Conservation (phyloP, 2,888 invertebrate species). For the Cantharis rustica region DNA sequence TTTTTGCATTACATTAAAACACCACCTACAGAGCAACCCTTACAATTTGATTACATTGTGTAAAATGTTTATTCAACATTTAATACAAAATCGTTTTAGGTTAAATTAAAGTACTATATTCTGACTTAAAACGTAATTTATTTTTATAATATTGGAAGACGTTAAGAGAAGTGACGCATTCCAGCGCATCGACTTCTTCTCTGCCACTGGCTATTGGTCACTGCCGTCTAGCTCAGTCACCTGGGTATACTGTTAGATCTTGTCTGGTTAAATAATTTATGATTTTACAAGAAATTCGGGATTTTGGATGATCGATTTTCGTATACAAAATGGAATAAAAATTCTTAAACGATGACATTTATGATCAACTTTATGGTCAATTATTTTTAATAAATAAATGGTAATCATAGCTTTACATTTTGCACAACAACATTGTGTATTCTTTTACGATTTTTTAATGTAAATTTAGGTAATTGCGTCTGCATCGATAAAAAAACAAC, state of each 20-base stretch:
- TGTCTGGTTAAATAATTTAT: slow-evolving; percentile 27
- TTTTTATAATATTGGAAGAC: background rate
- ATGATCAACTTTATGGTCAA: background rate
- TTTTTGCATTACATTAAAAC: background rate
- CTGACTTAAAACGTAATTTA: background rate
- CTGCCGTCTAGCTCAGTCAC: slow-evolving; percentile 25
- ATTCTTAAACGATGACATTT: background rate
- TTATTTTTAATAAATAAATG: background rate
- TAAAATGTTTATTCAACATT: background rate
- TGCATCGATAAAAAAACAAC: background rate
- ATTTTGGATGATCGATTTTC: slow-evolving; percentile 1
- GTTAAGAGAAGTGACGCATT: slow-evolving; percentile 17
- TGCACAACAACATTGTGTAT: background rate
- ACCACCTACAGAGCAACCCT: background rate
- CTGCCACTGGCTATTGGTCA: slow-evolving; percentile 25
- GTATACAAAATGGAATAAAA: background rate
- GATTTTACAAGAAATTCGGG: slow-evolving; percentile 22
- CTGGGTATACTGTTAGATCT: slow-evolving; percentile 20
- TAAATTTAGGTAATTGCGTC: background rate
- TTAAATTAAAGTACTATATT: background rate
- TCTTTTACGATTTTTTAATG: background rate
- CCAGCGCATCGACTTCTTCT: slow-evolving; percentile 4
- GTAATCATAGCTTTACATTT: background rate
- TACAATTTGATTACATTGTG: slow-evolving; percentile 1
- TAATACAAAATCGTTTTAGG: background rate